Base-by-base conservation (phyloP, 2,113 vertebrate genomes). In the Pica pica region DNA sequence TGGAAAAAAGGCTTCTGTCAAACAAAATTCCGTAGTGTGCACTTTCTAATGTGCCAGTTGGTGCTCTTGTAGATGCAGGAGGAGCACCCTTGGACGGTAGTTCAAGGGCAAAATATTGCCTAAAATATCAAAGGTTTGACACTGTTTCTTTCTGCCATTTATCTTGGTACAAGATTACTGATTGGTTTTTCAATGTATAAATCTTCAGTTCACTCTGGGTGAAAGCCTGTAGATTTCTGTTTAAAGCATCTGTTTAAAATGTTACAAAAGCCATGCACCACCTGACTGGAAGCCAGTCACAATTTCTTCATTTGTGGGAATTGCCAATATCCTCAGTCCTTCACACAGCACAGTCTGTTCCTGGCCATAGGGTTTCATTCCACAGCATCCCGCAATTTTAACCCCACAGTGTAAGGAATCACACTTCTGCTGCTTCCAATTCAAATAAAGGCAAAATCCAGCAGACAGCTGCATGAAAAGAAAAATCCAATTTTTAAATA, bases 401-500 rank as follows among this genome's bases (percentile, higher is more conserved):
- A 28, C 35, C 46, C 41, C 49, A 60, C 31, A 39, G 61, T 14
- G 59, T 1, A 89, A 53, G 30, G 63, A 87, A 76, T 93, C 89
- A 74, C 82, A 67, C 63, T 85, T 93, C 55, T 88, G 50, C 50
- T 85, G 37, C 67, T 93, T 96, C 87, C 82, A 94, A 55, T 74
- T 77, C 85, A 95, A 90, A 94, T 85, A 97, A 83, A 87, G 70
- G 87, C 75, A 90, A 88, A 88, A 63, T 83, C 47, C 85, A 96
- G 39, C 71, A 86, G 75, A 69, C 71, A 93, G 56, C 21, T 80
- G 85, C 30, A 91, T 85, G 30, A 71, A 85, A 93, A 92, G 9
- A 35, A 84, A 95, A 82, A 59, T 13, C 3, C 37, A 41, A 68
- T 56, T 87, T 94, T 61, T 46, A 61, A 83, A 93, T 42, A 44